A percentile compares a stretch with the other conserved stretches of the same genome.
Evolutionary conservation across 2,113 vertebrate species (phyloP).

Genomic region (Natator depressus): DNA sequence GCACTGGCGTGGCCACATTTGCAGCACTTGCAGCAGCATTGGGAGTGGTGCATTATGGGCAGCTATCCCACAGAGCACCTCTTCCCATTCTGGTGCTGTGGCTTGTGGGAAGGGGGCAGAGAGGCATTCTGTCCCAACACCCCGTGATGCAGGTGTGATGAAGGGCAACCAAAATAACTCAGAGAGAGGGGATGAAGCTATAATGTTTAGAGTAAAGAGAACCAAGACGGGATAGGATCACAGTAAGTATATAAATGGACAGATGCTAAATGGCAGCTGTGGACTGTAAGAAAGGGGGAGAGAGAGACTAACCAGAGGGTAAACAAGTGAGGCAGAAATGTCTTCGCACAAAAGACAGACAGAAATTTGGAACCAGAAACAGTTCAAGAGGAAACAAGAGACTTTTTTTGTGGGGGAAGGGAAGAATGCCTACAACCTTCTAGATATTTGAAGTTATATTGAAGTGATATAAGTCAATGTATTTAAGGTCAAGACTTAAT

Average conservation of each 20-base stretch:
- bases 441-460: background rate
- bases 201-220: background rate
- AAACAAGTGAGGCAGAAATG: background rate
- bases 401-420: background rate
- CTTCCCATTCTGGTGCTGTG: too few relatives aligned
- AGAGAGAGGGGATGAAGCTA: background rate
- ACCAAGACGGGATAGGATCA: background rate
- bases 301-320: background rate
- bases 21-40: too few relatives aligned
- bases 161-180: rapidly evolving
- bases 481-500: background rate
- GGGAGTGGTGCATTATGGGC: too few relatives aligned
- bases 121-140: too few relatives aligned
- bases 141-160: background rate
- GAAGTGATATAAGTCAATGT: rapidly evolving
- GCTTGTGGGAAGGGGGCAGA: too few relatives aligned
- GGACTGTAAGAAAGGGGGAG: background rate
- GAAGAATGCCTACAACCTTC: background rate
- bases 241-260: background rate
- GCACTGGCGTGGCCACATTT: too few relatives aligned
- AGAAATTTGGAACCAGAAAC: background rate
- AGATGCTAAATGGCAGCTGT: slow-evolving; percentile 1
- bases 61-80: too few relatives aligned
- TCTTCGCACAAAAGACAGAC: background rate
- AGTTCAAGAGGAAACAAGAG: background rate